Base-by-base conservation (phyloP, 1,140 invertebrate genomes). In the Paraescarpia echinospica region DNA sequence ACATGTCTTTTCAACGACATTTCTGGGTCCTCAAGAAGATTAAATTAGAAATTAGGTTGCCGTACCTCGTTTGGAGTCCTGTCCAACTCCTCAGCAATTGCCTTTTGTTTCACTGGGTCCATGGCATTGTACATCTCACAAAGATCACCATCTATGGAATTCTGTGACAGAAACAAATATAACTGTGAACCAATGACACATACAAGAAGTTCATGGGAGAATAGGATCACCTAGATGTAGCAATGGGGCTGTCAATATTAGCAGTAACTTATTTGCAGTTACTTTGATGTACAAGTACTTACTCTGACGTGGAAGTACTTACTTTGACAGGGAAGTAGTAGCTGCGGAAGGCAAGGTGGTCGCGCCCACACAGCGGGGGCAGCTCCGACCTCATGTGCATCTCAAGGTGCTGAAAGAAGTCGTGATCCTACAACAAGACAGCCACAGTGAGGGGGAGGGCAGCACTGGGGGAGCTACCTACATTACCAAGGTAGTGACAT, bases 351-450 rank as follows among this genome's bases (percentile, higher is more conserved):
- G 99, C 98, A 1, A 99, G 96, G 96, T 99, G 99, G 96, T 99
- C 99, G 34, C 99, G 96, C 1, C 99, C 99, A 96, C 99, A 99
- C 0, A 99, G 96, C 0, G 99, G 99, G 0, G 98, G 97, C 96
- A 99, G 98, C 96, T 99, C 99, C 91, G 98, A 98, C 89, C 99
- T 96, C 98, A 99, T 99, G 95, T 99, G 99, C 99, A 99, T 99
- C 96, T 99, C 99, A 92, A 99, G 96, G 96, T 99, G 98, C 96
- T 99, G 99, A 96, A 99, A 99, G 95, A 99, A 99, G 95, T 99
- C 99, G 94, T 99, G 98, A 96, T 99, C 99, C 97, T 97, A 93
- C 4, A 96, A 96, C n/a, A 94, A 93, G 93, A 93, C 41, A 41
- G 4, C 41, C 4, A 41, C 41, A 41, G 41, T 41, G 4, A 41